Conservation (phyloP, 2,797 vertebrate species). For the Mustela erminea region DNA sequence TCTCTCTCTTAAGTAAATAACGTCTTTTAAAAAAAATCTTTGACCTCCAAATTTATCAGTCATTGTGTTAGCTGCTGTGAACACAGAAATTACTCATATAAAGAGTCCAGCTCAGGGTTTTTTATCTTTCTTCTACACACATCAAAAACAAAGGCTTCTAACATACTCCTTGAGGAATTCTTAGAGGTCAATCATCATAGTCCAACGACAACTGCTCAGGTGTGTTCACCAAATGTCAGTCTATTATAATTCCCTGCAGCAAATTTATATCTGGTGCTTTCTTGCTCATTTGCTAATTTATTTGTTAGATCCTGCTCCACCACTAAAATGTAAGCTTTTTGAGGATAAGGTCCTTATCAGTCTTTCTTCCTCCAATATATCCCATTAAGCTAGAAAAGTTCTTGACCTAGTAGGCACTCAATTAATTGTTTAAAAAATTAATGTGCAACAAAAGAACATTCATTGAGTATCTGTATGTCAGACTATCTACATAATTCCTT, state of each 20-base stretch:
- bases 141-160: not conserved
- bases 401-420: not conserved
- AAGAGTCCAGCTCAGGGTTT: not conserved
- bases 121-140: not conserved
- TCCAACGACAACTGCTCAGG: not conserved
- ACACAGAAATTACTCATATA: not conserved
- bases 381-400: not conserved
- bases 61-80: not conserved
- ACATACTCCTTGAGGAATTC: not conserved
- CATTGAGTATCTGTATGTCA: not conserved
- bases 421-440: conserved; percentile 10
- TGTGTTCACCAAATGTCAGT: not conserved
- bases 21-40: not conserved
- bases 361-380: not conserved
- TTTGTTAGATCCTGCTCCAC: not conserved
- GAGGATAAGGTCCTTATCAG: not conserved
- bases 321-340: not conserved
- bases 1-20: not conserved
- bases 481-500: not conserved
- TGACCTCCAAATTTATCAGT: not conserved
- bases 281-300: not conserved
- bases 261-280: not conserved
- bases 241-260: not conserved
- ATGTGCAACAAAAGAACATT: not conserved
- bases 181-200: not conserved